Evolutionary conservation across 2,797 vertebrate genomes (phyloP).

Genomic region (Chelon labrosus): DNA sequence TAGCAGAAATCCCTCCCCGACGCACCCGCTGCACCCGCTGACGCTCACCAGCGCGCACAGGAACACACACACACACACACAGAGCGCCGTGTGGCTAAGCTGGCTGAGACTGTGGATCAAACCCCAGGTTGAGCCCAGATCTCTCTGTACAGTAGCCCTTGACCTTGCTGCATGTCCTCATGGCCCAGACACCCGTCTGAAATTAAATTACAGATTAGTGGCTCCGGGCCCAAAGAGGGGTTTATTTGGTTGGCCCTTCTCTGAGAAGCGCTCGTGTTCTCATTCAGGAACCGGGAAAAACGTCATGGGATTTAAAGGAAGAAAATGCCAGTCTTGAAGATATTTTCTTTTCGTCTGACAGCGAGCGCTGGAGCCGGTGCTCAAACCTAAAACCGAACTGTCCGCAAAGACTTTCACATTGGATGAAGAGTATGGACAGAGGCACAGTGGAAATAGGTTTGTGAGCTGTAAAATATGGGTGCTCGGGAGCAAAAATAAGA

Average conservation of each 20-base stretch:
- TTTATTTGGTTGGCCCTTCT: constrained; percentile 80
- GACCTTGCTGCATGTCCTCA: constrained; percentile 75
- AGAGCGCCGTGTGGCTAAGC: constrained; percentile 60
- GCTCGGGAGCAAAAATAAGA: constrained; percentile 26
- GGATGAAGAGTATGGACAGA: constrained; percentile 20
- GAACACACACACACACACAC: constrained; percentile 17
- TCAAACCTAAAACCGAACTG: constrained; percentile 41
- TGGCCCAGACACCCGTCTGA: constrained; percentile 77
- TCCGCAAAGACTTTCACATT: constrained; percentile 42
- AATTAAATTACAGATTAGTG: constrained; percentile 86
- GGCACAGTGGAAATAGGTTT: constrained; percentile 32
- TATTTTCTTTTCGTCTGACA: constrained; percentile 47
- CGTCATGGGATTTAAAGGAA: constrained; percentile 70
- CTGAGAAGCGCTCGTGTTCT: constrained; percentile 65
- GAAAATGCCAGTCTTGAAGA: constrained; percentile 65
- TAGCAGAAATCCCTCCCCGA: constrained; percentile 34
- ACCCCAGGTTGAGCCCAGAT: constrained; percentile 72
- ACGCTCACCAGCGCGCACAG: background rate
- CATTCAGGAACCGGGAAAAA: constrained; percentile 51
- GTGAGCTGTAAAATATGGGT: constrained; percentile 20
- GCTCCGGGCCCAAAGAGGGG: constrained; percentile 68
- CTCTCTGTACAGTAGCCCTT: constrained; percentile 76
- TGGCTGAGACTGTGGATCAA: constrained; percentile 75
- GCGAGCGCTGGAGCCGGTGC: constrained; percentile 27
- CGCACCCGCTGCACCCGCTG: background rate